These are phyloP conservation scores for Oreotrochilus melanogaster DNA, from an alignment of 2,113 vertebrate genomes.

Conservation along the genomic window DNA sequence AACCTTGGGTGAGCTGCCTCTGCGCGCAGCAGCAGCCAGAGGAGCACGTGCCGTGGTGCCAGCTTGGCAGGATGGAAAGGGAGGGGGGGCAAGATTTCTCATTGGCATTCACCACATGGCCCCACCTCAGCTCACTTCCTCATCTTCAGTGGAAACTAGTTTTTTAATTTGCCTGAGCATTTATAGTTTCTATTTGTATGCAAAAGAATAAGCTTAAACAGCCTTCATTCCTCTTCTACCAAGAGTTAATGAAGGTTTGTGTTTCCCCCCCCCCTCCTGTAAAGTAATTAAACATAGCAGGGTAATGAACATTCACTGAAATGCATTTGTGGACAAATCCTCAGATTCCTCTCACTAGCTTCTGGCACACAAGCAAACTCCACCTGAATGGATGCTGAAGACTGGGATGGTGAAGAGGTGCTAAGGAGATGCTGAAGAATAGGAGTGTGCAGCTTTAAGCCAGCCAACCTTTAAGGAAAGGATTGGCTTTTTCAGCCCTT, in stretches of 20 bases:
- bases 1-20: conserved; percentile 26
- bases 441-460: neutral
- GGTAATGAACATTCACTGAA: neutral
- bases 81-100: rapidly evolving
- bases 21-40: neutral
- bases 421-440: neutral
- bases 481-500: neutral
- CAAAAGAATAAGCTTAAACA: neutral
- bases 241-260: neutral
- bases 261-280: neutral
- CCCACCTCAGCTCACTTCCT: neutral
- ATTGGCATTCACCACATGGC: neutral
- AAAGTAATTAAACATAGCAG: neutral
- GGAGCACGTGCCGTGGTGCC: neutral
- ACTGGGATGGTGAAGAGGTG: neutral
- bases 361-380: rapidly evolving
- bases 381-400: neutral
- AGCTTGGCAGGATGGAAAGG: neutral
- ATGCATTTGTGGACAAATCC: neutral
- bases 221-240: neutral
- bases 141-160: neutral
- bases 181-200: neutral
- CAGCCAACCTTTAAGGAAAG: neutral
- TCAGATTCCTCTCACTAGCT: neutral
- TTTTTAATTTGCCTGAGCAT: neutral